Percentiles rank a stretch among this genome's conserved stretches.
Evolutionary conservation across 2,797 vertebrate species (phyloP).

Genomic region (Crax fasciolata): DNA sequence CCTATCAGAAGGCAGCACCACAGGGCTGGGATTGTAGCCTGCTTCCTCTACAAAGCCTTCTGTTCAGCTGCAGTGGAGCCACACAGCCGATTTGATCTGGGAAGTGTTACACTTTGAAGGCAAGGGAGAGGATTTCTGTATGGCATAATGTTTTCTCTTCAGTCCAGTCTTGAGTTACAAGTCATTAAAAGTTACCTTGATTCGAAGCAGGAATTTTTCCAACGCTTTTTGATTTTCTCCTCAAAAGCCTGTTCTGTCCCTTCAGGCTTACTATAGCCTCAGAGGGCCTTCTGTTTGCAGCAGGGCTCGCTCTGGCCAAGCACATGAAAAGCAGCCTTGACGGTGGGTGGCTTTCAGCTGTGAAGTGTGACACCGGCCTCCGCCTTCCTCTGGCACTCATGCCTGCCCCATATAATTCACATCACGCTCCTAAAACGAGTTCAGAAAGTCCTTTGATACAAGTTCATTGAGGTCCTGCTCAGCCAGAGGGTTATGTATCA

Average conservation of each 20-base stretch:
- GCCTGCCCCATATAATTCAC: slow-evolving; percentile 65
- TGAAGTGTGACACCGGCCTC: slow-evolving; percentile 49
- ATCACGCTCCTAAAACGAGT: neutral
- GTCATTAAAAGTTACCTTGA: slow-evolving; percentile 48
- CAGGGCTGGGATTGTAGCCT: neutral
- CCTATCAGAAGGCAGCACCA: neutral
- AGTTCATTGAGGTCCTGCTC: slow-evolving; percentile 7
- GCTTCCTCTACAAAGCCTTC: neutral
- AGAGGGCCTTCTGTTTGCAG: slow-evolving; percentile 36
- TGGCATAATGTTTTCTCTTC: neutral
- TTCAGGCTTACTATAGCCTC: neutral
- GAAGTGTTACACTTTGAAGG: neutral
- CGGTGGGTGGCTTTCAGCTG: slow-evolving; percentile 54
- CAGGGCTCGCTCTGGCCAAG: neutral
- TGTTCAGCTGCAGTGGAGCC: neutral
- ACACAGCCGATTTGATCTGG: neutral
- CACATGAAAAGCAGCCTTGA: slow-evolving; percentile 56
- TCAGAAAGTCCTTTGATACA: slow-evolving; percentile 62
- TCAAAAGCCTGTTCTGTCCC: slow-evolving; percentile 40
- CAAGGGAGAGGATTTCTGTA: neutral
- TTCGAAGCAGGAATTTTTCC: slow-evolving; percentile 43
- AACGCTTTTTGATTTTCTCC: neutral
- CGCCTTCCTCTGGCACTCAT: slow-evolving; percentile 29
- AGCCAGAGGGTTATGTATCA: neutral
- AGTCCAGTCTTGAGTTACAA: neutral